Percentiles rank a stretch among this genome's conserved stretches.
These are phyloP conservation scores for Sphaeramia orbicularis DNA, from an alignment of 2,797 vertebrate species.

Conservation along the genomic window DNA sequence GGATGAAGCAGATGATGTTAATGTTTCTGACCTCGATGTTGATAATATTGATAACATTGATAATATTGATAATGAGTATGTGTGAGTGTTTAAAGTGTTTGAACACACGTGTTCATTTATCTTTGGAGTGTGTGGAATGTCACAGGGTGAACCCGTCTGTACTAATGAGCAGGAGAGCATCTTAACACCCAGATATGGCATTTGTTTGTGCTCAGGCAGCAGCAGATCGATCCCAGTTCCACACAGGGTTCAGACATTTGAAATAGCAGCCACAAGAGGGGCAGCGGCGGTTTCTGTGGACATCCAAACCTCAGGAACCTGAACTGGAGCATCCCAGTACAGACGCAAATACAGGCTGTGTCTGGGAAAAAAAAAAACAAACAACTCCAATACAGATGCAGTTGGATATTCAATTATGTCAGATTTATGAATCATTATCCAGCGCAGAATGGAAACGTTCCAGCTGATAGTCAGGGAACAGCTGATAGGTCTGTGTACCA, in stretches of 20 bases:
- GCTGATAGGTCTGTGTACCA: no score
- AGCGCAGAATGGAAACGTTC: no score
- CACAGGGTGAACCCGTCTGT: constrained; percentile 42
- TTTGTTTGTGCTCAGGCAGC: constrained; percentile 32
- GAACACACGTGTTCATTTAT: constrained; percentile 48
- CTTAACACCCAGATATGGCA: constrained; percentile 27
- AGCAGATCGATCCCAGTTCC: background rate
- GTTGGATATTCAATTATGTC: no score
- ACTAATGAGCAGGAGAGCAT: constrained; percentile 29
- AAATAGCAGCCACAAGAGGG: constrained; percentile 36
- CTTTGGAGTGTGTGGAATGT: constrained; percentile 68
- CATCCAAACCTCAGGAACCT: background rate
- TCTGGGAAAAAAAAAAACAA: no score
- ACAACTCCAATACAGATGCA: no score
- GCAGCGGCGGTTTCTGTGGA: constrained; percentile 17
- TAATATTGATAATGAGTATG: constrained; percentile 3
- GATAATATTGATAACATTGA: no score
- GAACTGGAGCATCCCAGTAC: background rate
- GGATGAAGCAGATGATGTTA: no score
- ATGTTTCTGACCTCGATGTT: no score
- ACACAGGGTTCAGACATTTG: no score
- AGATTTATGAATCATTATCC: no score
- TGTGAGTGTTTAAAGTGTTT: constrained; percentile 2
- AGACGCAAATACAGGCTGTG: no score
- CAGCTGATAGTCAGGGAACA: no score